Percentiles rank a stretch among this genome's conserved stretches.
These are phyloP conservation scores for Drosophila sulfurigaster DNA, from an alignment of 1,140 invertebrate species.

Conservation along the genomic window DNA sequence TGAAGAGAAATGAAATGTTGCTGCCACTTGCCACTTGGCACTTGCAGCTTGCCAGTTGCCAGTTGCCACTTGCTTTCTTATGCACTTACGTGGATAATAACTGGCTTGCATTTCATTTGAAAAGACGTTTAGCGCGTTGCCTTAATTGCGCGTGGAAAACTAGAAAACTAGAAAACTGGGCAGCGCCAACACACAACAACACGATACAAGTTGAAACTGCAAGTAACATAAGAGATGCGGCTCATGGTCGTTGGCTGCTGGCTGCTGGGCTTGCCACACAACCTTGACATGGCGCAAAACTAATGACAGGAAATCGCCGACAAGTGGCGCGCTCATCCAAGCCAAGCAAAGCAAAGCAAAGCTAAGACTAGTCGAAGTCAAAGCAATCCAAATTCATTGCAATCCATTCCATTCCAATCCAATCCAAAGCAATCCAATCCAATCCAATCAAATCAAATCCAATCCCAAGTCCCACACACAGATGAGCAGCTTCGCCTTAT, in stretches of 20 bases:
- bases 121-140: conserved; percentile 74
- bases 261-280: conserved; percentile 75
- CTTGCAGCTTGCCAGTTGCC: conserved; percentile 32
- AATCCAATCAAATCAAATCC: conserved; percentile 10
- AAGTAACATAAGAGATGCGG: conserved; percentile 19
- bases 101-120: conserved; percentile 78
- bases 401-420: conserved; percentile 20
- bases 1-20: conserved; percentile 77
- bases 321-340: conserved; percentile 64
- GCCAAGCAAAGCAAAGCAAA: conserved; percentile 25
- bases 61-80: conserved; percentile 55
- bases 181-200: conserved; percentile 29
- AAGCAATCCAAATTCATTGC: conserved; percentile 16
- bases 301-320: conserved; percentile 80
- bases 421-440: conserved; percentile 22
- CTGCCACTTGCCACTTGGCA: conserved; percentile 26
- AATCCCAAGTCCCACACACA: conserved; percentile 33
- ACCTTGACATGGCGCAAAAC: conserved; percentile 75
- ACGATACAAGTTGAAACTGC: conserved; percentile 6
- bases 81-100: conserved; percentile 71
- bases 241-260: conserved; percentile 23
- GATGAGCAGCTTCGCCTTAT: conserved; percentile 30
- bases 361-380: conserved; percentile 12
- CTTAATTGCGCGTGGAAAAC: conserved; percentile 64
- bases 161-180: conserved; percentile 43